Percentiles rank a stretch among this genome's conserved stretches.
phyloP scores from a whole-genome alignment of 2,888 invertebrate genomes.

The Sarcophaga carnaria region DNA sequence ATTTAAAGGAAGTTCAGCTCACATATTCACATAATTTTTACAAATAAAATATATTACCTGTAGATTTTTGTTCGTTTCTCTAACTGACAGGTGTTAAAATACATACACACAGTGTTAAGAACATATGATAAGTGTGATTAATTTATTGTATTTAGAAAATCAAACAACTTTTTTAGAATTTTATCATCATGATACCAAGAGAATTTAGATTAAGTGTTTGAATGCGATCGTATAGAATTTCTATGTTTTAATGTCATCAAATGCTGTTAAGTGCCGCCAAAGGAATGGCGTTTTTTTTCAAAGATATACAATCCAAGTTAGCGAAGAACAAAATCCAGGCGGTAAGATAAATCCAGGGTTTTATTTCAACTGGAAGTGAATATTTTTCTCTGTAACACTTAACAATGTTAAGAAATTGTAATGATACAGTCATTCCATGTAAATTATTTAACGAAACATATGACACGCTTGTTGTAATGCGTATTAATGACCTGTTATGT shows the following conservation, averaged over 20 bases:
- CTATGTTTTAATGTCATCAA: neutral
- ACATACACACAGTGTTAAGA: slow-evolving; percentile 5
- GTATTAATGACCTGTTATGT: too few species aligned
- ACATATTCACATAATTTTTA: too few species aligned
- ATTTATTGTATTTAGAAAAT: slow-evolving; percentile 19
- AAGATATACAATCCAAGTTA: too few species aligned
- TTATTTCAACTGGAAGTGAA: too few species aligned
- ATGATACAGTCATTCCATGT: too few species aligned
- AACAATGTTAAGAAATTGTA: too few species aligned
- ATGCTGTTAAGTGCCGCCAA: neutral
- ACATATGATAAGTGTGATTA: slow-evolving; percentile 18
- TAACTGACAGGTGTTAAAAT: slow-evolving; percentile 55
- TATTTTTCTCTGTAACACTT: too few species aligned
- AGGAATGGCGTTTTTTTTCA: too few species aligned
- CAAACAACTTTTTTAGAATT: neutral
- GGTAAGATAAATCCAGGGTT: too few species aligned
- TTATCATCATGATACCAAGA: neutral
- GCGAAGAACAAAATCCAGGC: too few species aligned
- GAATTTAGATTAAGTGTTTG: neutral
- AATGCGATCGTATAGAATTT: neutral
- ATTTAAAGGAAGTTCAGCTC: slow-evolving; percentile 31
- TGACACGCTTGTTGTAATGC: too few species aligned
- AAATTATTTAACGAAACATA: too few species aligned
- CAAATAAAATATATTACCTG: slow-evolving; percentile 24
- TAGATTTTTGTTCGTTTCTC: neutral